These are phyloP conservation scores for Thinocorus orbignyianus DNA, from an alignment of 2,113 vertebrate species.

Conservation along the genomic window DNA sequence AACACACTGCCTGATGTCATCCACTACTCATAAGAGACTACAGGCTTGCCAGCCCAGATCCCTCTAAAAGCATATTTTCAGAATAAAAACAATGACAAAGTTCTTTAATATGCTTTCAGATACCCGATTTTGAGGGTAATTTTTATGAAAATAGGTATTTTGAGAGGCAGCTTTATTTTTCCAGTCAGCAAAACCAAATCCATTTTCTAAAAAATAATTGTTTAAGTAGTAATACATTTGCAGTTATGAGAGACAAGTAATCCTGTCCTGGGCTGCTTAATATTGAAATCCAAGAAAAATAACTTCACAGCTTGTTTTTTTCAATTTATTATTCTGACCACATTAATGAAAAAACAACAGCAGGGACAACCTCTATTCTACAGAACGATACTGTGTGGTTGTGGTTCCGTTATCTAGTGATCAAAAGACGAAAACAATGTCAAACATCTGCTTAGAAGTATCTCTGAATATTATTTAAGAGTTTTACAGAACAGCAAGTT, in stretches of 20 bases:
- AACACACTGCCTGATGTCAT: background rate
- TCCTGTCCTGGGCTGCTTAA: background rate
- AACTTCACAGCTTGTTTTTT: background rate
- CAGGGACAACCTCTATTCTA: background rate
- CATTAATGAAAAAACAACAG: background rate
- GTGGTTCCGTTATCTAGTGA: background rate
- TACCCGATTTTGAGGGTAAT: background rate
- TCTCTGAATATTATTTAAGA: background rate
- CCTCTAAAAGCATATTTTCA: background rate
- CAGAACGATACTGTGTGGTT: background rate
- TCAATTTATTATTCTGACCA: background rate
- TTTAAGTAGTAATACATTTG: background rate
- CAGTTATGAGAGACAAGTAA: background rate
- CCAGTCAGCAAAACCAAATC: background rate
- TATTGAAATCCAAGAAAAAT: background rate
- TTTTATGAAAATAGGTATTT: background rate
- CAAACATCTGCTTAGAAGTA: background rate
- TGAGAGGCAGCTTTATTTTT: background rate
- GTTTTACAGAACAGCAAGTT: background rate
- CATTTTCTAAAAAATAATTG: background rate
- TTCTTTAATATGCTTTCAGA: background rate
- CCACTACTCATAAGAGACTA: accelerated
- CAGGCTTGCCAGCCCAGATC: background rate
- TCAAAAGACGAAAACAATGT: background rate
- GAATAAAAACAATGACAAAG: background rate